A percentile compares a stretch with the other conserved stretches of the same genome.
These are phyloP conservation scores for Uromys caudimaculatus DNA, from an alignment of 2,797 vertebrate species.

Conservation along the genomic window DNA sequence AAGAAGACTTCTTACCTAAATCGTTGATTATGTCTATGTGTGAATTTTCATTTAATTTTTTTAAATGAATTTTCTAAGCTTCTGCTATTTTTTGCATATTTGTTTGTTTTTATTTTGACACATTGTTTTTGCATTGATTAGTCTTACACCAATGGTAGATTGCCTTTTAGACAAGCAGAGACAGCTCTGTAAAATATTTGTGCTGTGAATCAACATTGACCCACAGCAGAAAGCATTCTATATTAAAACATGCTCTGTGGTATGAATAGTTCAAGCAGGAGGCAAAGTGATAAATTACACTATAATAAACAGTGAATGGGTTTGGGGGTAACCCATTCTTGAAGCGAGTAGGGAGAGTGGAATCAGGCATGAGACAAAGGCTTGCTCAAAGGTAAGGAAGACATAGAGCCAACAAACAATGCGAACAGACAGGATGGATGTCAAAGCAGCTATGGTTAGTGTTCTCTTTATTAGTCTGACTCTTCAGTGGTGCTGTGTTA, in stretches of 20 bases:
- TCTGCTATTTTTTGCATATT: neutral
- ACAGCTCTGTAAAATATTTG: neutral
- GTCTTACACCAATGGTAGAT: neutral
- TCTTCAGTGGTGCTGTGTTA: neutral
- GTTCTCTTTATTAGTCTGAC: neutral
- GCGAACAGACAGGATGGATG: neutral
- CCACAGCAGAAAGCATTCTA: neutral
- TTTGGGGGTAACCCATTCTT: neutral
- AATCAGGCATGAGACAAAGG: neutral
- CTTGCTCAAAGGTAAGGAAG: neutral
- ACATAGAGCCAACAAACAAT: neutral
- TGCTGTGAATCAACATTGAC: neutral
- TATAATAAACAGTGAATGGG: neutral
- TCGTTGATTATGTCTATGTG: neutral
- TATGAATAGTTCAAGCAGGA: neutral
- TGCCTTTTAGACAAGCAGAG: neutral
- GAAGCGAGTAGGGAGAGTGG: neutral
- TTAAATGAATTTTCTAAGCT: neutral
- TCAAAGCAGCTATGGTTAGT: neutral
- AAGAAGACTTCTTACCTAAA: neutral
- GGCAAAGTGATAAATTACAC: neutral
- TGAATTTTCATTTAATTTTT: neutral
- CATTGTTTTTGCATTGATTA: too few species aligned
- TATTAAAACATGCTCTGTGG: neutral
- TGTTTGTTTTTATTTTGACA: neutral